A percentile compares a stretch with the other conserved stretches of the same genome.
These are phyloP conservation scores for Pterobdella sp. DNA, from an alignment of 2,888 invertebrate species.

Conservation along the genomic window DNA sequence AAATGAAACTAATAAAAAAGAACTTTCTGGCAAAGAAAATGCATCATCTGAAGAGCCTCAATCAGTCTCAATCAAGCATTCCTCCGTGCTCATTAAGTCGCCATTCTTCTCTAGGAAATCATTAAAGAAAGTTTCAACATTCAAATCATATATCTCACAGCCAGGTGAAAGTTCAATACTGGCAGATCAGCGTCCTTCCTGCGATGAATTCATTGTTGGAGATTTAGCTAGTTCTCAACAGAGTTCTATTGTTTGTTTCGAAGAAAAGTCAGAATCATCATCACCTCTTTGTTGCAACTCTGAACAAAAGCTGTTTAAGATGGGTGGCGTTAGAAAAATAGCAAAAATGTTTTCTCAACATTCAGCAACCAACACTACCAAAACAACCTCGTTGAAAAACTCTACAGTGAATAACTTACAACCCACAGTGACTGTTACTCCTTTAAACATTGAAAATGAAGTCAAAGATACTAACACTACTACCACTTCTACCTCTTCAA, in stretches of 20 bases:
- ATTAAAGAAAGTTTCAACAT: neutral
- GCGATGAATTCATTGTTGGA: neutral
- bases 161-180: neutral
- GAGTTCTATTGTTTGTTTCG: neutral
- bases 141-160: neutral
- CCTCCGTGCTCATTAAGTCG: neutral
- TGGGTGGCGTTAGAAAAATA: conserved; percentile 21
- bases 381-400: too few species aligned
- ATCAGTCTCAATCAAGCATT: too few species aligned
- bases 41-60: too few species aligned
- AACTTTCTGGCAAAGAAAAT: too few species aligned
- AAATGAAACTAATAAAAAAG: too few species aligned
- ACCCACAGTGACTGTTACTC: neutral
- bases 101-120: neutral
- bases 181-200: neutral
- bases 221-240: neutral
- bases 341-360: conserved; percentile 22
- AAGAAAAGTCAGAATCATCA: conserved; percentile 14
- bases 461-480: neutral
- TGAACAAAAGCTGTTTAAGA: conserved; percentile 12
- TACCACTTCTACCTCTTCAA: neutral
- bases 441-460: neutral
- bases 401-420: too few species aligned
- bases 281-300: neutral
- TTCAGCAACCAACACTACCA: too few species aligned